Evolutionary conservation across 2,113 vertebrate species (phyloP), one percentile per base, ranked within the genome.

Genomic region (Bambusicola thoracicus): DNA sequence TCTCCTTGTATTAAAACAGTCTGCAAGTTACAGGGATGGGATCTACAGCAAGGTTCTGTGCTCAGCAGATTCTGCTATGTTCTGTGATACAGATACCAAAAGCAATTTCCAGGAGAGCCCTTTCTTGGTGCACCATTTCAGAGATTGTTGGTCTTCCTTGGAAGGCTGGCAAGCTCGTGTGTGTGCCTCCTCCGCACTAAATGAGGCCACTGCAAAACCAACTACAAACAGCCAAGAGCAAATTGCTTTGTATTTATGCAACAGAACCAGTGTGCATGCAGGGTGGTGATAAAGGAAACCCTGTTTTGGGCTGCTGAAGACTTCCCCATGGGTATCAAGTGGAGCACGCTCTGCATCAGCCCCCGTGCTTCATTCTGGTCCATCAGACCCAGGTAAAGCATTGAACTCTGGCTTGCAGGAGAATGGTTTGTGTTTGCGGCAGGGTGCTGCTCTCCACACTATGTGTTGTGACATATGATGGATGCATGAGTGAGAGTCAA

Each of bases 211-310:
- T 4, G 8, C 22, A 63, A 94, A 90, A 56, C 38, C 55, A 85
- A 90, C 89, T 14, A 15, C 43, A 83, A 93, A 74, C 48, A 56
- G 29, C 46, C 49, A 46, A 49, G 34, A 89, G 27, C 81, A 95
- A 95, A 89, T 82, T 87, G 70, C 1, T n/a, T 61, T 68, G 84
- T 87, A 66, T 87, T 94, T 90, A 65, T 48, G n/a, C 84, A 93
- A 89, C 53, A 93, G 66, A 89, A 40, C 25, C n/a, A 87, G n/a
- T 4, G 56, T 78, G n/a, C 25, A 3, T 21, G 27, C 27, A 51
- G 56, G 16, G 68, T 49, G 88, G 51, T 81, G 38, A 56, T 29
- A 84, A 40, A 90, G 69, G 30, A 68, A 85, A 36, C 40, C 86
- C 36, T 12, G 4, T 20, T 48, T 67, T 74, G 15, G 9, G 51